phyloP scores from a whole-genome alignment of 2,888 invertebrate genomes.

The Saturnia pavonia region DNA sequence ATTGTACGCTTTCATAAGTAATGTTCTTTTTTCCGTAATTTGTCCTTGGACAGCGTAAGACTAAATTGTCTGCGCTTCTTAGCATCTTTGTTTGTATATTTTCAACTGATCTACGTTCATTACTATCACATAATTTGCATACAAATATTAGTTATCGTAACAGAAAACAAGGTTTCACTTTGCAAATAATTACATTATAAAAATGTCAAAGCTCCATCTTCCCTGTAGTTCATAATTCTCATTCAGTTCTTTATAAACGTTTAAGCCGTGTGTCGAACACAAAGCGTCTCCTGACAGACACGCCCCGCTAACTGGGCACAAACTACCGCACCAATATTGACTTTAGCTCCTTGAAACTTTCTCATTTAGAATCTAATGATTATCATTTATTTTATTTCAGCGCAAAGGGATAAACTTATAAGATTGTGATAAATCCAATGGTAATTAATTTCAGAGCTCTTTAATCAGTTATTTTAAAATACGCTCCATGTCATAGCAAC shows the following conservation, averaged over 20 bases:
- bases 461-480: background rate
- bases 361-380: slow-evolving; percentile 59
- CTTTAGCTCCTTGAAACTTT: slow-evolving; percentile 67
- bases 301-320: slow-evolving; percentile 65
- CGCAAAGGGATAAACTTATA: background rate
- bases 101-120: background rate
- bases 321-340: slow-evolving; percentile 71
- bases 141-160: background rate
- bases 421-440: background rate
- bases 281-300: slow-evolving; percentile 54
- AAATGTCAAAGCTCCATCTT: background rate
- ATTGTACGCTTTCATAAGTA: no score
- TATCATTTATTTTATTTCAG: slow-evolving; percentile 38
- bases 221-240: background rate
- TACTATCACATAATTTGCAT: background rate
- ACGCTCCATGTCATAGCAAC: background rate
- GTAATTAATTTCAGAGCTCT: background rate
- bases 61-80: no score
- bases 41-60: no score
- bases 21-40: no score
- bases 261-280: slow-evolving; percentile 36
- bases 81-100: no score
- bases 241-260: slow-evolving; percentile 5
- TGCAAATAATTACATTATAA: background rate
- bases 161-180: background rate